These are phyloP conservation scores for Hirudo medicinalis DNA, from an alignment of 1,140 invertebrate species.

Conservation along the genomic window DNA sequence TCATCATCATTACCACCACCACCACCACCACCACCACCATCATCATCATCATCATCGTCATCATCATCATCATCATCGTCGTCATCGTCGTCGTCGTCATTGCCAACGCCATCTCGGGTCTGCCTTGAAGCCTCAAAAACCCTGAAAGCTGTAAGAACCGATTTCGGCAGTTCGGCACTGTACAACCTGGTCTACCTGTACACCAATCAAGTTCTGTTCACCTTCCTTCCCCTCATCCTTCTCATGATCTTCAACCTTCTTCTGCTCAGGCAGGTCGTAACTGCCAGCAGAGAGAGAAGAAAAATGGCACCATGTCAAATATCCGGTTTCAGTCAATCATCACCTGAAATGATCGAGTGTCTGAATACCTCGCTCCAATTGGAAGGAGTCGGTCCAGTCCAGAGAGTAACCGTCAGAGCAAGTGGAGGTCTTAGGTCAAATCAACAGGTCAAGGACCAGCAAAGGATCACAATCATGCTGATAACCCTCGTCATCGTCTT, in stretches of 20 bases:
- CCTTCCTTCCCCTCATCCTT: slow-evolving; percentile 52
- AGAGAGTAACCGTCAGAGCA: not conserved
- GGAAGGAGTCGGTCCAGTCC: not conserved
- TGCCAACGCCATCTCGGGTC: not conserved
- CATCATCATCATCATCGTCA: too few relatives aligned
- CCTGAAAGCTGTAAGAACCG: slow-evolving; percentile 21
- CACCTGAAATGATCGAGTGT: not conserved
- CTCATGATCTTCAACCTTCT: slow-evolving; percentile 53
- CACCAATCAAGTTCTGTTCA: slow-evolving; percentile 48
- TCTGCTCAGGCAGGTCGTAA: slow-evolving; percentile 19
- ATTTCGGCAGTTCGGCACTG: slow-evolving; percentile 40
- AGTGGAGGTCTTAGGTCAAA: slow-evolving; percentile 19
- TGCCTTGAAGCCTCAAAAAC: not conserved
- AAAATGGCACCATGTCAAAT: slow-evolving; percentile 15
- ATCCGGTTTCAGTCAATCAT: not conserved
- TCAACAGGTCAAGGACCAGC: slow-evolving; percentile 16
- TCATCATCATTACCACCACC: not conserved
- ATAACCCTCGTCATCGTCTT: slow-evolving; percentile 23
- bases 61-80: not conserved
- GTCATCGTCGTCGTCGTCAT: not conserved
- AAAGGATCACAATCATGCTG: slow-evolving; percentile 22
- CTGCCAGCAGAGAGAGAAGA: slow-evolving; percentile 11
- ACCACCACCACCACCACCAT: not conserved
- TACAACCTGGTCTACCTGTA: slow-evolving; percentile 51
- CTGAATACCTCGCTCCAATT: not conserved